A percentile compares a stretch with the other conserved stretches of the same genome.
Conservation (phyloP, 2,888 invertebrate genomes). For the Nowickia ferox region DNA sequence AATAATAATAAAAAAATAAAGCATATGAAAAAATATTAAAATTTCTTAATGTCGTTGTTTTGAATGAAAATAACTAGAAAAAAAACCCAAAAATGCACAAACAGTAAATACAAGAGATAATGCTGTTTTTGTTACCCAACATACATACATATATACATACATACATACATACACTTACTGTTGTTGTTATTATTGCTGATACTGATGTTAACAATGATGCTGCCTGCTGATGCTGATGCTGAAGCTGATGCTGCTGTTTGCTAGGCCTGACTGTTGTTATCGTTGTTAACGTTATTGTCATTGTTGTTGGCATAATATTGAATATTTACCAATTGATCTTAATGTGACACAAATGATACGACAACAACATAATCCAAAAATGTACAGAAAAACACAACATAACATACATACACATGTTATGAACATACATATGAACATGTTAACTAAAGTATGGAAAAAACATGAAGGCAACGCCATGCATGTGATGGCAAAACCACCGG, state of each 20-base stretch:
- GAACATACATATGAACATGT: neutral
- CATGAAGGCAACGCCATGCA: neutral
- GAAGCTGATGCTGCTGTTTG: slow-evolving; percentile 13
- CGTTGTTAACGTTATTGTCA: slow-evolving; percentile 65
- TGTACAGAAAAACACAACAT: slow-evolving; percentile 35
- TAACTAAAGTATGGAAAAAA: slow-evolving; percentile 13
- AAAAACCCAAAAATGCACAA: slow-evolving; percentile 13
- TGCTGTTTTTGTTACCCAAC: slow-evolving; percentile 12
- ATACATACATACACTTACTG: too few species aligned
- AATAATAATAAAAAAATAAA: neutral
- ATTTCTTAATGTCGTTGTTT: slow-evolving; percentile 58
- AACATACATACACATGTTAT: neutral
- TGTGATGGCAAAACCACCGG: slow-evolving; percentile 47
- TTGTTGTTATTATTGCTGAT: neutral
- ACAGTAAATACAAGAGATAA: slow-evolving; percentile 14
- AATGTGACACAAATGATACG: slow-evolving; percentile 82
- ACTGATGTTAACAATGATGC: slow-evolving; percentile 15
- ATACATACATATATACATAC: neutral
- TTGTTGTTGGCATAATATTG: slow-evolving; percentile 73
- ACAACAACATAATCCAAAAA: slow-evolving; percentile 49
- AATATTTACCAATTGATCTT: slow-evolving; percentile 81
- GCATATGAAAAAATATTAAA: slow-evolving; percentile 5
- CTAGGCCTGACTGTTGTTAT: slow-evolving; percentile 37
- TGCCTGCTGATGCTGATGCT: neutral
- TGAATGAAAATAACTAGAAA: slow-evolving; percentile 13